These are phyloP conservation scores for Semicossyphus pulcher DNA, from an alignment of 2,113 vertebrate genomes.

Conservation along the genomic window DNA sequence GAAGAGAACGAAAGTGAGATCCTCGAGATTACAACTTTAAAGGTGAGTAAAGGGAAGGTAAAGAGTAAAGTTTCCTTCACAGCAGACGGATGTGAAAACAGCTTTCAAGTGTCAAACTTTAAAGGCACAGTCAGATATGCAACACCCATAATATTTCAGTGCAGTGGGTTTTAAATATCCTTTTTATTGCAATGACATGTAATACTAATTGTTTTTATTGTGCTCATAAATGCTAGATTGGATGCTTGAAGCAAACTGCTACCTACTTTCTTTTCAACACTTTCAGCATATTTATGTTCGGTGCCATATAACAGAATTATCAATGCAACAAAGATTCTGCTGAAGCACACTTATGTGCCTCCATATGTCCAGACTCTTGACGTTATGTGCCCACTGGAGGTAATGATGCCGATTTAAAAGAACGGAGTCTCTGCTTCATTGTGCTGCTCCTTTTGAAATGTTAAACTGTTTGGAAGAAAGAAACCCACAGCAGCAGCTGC, in stretches of 20 bases:
- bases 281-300: no score
- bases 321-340: neutral
- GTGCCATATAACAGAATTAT: no score
- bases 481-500: constrained; percentile 48
- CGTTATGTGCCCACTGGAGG: constrained; percentile 13
- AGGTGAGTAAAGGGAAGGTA: no score
- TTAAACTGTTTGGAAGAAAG: constrained; percentile 47
- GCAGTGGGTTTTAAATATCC: neutral
- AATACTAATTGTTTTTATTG: no score
- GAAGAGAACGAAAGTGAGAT: no score
- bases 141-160: no score
- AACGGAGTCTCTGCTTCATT: constrained; percentile 13
- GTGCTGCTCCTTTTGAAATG: constrained; percentile 52
- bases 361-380: constrained; percentile 8
- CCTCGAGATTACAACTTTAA: no score
- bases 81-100: neutral
- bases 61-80: no score
- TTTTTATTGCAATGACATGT: neutral
- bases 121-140: no score
- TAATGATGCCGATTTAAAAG: constrained; percentile 20
- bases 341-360: neutral
- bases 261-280: no score
- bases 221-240: no score
- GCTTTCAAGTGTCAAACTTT: neutral
- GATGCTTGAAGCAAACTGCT: no score